Conservation (phyloP, 2,797 vertebrate genomes). For the Naso thynnoides region DNA sequence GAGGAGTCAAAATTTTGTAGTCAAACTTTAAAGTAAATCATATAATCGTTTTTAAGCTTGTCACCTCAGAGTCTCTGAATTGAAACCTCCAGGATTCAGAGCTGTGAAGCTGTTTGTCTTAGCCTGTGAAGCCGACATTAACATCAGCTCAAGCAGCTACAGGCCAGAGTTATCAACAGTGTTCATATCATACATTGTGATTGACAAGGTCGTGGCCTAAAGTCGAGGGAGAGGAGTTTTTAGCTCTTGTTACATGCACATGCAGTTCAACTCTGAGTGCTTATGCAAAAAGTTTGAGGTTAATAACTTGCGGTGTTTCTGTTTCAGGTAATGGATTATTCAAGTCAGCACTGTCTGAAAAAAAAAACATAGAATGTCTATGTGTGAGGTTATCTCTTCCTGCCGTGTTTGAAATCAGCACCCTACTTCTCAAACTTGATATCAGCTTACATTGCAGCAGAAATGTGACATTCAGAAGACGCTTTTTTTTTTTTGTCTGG, state of each 20-base stretch:
- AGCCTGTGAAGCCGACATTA: neutral
- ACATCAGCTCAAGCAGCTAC: neutral
- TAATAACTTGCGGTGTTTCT: too few species aligned
- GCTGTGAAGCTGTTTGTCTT: neutral
- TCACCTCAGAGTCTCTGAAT: neutral
- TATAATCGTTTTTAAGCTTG: too few species aligned
- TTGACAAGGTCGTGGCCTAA: neutral
- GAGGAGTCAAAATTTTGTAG: neutral
- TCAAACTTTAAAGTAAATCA: neutral
- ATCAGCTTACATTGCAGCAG: conserved; percentile 1
- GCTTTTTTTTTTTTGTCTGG: conserved; percentile 13
- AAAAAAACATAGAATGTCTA: too few species aligned
- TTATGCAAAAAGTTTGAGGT: too few species aligned
- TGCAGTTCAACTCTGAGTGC: too few species aligned
- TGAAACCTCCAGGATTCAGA: neutral
- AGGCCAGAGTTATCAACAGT: neutral
- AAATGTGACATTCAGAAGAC: conserved; percentile 5
- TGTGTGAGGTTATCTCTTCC: too few species aligned
- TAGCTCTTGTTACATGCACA: too few species aligned
- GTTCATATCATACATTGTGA: neutral
- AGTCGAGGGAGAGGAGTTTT: too few species aligned
- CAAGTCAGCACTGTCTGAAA: too few species aligned
- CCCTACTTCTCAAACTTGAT: neutral
- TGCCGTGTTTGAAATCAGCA: too few species aligned
- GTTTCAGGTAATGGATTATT: too few species aligned